Percentiles rank a stretch among this genome's conserved stretches.
phyloP scores from a whole-genome alignment of 2,113 vertebrate genomes.

The Chitala chitala region DNA sequence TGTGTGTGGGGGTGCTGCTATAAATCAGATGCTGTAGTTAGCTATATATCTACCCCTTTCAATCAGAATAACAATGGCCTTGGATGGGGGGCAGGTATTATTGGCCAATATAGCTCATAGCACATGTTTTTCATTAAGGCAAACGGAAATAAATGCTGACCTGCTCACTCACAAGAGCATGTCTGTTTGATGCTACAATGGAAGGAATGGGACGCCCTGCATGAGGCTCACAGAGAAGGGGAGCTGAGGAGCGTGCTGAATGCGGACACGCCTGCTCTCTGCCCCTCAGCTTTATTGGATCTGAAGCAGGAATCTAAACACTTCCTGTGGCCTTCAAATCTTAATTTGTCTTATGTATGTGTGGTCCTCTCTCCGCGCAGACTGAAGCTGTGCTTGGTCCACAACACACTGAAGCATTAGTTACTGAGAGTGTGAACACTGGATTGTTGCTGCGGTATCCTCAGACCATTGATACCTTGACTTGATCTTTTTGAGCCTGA shows the following conservation, averaged over 20 bases:
- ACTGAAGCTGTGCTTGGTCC: neutral
- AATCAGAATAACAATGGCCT: conserved; percentile 25
- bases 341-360: conserved; percentile 26
- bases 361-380: conserved; percentile 30
- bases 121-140: conserved; percentile 78
- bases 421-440: too few relatives aligned
- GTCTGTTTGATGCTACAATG: conserved; percentile 51
- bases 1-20: neutral
- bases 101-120: conserved; percentile 41
- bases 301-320: conserved; percentile 36
- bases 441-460: too few relatives aligned
- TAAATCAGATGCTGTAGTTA: neutral
- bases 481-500: too few relatives aligned
- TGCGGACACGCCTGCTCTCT: conserved; percentile 19
- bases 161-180: conserved; percentile 59
- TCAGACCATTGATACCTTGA: too few relatives aligned
- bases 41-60: conserved; percentile 5
- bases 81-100: conserved; percentile 38
- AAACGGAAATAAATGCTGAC: conserved; percentile 77
- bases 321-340: conserved; percentile 24
- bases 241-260: conserved; percentile 29
- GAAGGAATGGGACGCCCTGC: conserved; percentile 21
- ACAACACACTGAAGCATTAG: too few relatives aligned
- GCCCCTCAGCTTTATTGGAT: conserved; percentile 43
- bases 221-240: conserved; percentile 34